Evolutionary conservation across 2,888 invertebrate genomes (phyloP), one percentile per base, ranked within the genome.

Genomic region (Dusona sp.): DNA sequence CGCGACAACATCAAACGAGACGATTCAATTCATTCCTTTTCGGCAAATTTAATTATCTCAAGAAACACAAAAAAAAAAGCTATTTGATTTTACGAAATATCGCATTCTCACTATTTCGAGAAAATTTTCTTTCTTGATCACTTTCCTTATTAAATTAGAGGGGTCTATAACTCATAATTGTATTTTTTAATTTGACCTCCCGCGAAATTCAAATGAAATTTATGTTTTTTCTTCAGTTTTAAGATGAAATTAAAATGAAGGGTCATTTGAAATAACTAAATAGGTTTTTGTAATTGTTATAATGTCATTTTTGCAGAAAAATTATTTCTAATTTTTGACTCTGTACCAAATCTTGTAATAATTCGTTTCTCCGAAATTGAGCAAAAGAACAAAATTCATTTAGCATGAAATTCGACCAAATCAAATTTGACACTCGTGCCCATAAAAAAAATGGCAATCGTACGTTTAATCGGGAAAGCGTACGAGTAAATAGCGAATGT

Each of bases 21-120:
- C 80, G 73, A 72, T 64, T 80, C 80, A 78, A 83, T 83, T 83
- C 68, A 77, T 83, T 68, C 45, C 45, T 64, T 19, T 61, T 33
- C 70, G 29, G 36, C 45, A 38, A 65, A 67, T 75, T 68, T 36
- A 61, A 65, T 80, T 67, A 38, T 48, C 42, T 42, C 29, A n/a
- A 45, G 45, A 22, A n/a, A 11, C 3, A 11, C 11, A 67, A 3
- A 4, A 13, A 48, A 13, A 51, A 54, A 78, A 16, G 54, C n/a
- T 70, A 16, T 45, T 19, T 11, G 16, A 45, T 48, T 29, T 29
- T 29, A 45, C 65, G 11, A 7, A 54, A 48, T 36, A 36, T 65
- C 65, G 8, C 9, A 8, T 33, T 36, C 22, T 36, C 36, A 36
- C 36, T n/a, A 8, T 36, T 36, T 65, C 9, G n/a, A 38, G 0